phyloP scores from a whole-genome alignment of 2,797 vertebrate species.

The Poliocrania exsul region DNA sequence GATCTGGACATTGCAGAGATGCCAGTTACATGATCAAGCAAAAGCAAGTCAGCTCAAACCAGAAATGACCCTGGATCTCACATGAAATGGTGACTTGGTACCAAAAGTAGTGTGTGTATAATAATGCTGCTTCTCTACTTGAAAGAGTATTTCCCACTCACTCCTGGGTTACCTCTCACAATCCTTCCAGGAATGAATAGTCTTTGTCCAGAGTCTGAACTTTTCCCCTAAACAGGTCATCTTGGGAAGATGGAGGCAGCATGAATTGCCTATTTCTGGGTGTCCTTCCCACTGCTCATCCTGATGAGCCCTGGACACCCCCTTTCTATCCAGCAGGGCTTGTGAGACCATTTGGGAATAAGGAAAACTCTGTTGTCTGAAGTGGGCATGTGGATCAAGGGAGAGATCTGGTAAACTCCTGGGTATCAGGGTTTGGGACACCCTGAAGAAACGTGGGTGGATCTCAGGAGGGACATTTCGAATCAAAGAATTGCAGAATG shows the following conservation, averaged over 20 bases:
- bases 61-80: not conserved
- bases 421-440: not conserved
- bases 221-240: not conserved
- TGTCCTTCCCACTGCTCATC: not conserved
- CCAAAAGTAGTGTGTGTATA: not conserved
- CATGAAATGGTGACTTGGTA: not conserved
- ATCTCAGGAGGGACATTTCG: not conserved
- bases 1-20: conserved; percentile 8
- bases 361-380: not conserved
- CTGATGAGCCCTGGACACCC: not conserved
- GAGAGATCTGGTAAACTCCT: not conserved
- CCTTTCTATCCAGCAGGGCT: not conserved
- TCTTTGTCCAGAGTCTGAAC: not conserved
- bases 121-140: not conserved
- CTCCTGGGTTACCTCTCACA: not conserved
- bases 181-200: not conserved
- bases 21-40: not conserved
- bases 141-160: not conserved
- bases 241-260: not conserved
- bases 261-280: not conserved
- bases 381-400: not conserved
- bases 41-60: not conserved
- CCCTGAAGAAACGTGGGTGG: not conserved
- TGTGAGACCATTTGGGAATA: not conserved
- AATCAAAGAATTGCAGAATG: rapidly evolving